Evolutionary conservation across 2,888 invertebrate genomes (phyloP).

Genomic region (Tinea pellionella): DNA sequence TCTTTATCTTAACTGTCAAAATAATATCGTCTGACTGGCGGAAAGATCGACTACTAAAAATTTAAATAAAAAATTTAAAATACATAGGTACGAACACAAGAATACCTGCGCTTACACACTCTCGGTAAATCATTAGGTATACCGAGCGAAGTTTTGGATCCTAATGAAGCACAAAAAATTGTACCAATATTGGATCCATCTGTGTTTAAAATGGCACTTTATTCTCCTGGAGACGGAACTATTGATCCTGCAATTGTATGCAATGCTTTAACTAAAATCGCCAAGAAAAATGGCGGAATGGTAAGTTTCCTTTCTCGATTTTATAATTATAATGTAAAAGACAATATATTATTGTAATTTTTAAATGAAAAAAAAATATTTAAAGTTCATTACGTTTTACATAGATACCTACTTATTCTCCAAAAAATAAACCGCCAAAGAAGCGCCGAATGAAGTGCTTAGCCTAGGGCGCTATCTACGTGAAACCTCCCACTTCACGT

Average conservation of each 20-base stretch:
- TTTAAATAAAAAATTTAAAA: no score
- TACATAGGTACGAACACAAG: slow-evolving; percentile 80
- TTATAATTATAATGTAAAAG: background rate
- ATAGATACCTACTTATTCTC: no score
- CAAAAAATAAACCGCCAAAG: no score
- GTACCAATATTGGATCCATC: slow-evolving; percentile 82
- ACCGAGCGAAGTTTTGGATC: slow-evolving; percentile 78
- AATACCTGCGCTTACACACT: slow-evolving; percentile 84
- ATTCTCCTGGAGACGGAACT: slow-evolving; percentile 83
- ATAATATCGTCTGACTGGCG: no score
- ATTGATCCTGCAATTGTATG: slow-evolving; percentile 88
- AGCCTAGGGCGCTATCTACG: no score
- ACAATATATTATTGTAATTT: background rate
- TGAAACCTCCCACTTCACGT: no score
- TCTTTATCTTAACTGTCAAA: no score
- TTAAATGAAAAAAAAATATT: no score
- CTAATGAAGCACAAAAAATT: slow-evolving; percentile 79
- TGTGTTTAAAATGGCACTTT: slow-evolving; percentile 80
- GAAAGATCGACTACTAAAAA: no score
- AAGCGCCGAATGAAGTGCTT: no score
- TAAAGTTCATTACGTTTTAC: no score
- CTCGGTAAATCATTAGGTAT: slow-evolving; percentile 83
- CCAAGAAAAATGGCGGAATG: slow-evolving; percentile 77
- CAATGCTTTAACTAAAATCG: slow-evolving; percentile 78
- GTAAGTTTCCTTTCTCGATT: slow-evolving; percentile 52